These are phyloP conservation scores for Spisula solida DNA, from an alignment of 2,888 invertebrate species.

Conservation along the genomic window DNA sequence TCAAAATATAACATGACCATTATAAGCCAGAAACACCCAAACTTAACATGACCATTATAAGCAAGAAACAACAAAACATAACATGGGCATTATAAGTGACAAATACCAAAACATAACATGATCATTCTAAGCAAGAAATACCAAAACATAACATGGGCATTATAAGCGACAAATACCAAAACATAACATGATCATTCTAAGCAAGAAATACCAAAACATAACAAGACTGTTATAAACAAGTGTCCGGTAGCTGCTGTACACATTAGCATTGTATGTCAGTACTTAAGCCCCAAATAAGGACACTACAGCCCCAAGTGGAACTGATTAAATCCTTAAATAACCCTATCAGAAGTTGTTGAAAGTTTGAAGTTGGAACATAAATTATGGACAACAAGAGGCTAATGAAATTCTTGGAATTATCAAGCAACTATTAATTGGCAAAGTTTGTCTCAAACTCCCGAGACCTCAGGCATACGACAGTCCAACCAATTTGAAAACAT, in stretches of 20 bases:
- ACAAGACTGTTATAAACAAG: too few species aligned
- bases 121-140: too few species aligned
- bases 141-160: too few species aligned
- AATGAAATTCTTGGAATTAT: constrained; percentile 21
- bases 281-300: constrained; percentile 2
- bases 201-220: too few species aligned
- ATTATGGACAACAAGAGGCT: constrained; percentile 30
- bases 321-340: constrained; percentile 19
- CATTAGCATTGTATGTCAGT: background rate
- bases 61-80: too few species aligned
- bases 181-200: too few species aligned
- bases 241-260: background rate
- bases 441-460: constrained; percentile 13
- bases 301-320: background rate
- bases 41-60: too few species aligned
- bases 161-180: too few species aligned
- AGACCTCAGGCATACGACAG: constrained; percentile 17
- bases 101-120: too few species aligned
- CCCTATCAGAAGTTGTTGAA: background rate
- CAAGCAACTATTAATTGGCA: constrained; percentile 16
- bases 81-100: too few species aligned
- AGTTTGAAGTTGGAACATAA: constrained; percentile 8
- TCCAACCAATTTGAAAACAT: constrained; percentile 19
- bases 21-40: too few species aligned
- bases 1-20: too few species aligned